phyloP scores from a whole-genome alignment of 2,888 invertebrate species.

The Argyra leucocephala region DNA sequence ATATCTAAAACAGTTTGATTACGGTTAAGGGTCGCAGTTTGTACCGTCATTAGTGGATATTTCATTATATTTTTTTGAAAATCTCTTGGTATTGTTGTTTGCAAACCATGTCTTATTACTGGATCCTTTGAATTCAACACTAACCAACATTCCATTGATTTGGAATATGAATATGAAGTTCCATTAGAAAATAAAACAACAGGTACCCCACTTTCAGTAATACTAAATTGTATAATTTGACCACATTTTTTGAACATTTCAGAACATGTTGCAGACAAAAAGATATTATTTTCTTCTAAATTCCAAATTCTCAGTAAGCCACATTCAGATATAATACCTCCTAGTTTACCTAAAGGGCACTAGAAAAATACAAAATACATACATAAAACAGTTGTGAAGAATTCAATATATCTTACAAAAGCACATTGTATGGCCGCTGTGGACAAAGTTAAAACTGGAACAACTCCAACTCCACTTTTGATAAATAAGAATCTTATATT shows the following conservation, averaged over 20 bases:
- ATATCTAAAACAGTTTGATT: constrained; percentile 24
- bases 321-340: constrained; percentile 41
- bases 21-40: constrained; percentile 34
- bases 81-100: constrained; percentile 41
- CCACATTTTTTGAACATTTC: constrained; percentile 40
- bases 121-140: constrained; percentile 49
- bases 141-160: constrained; percentile 64
- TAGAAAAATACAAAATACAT: constrained; percentile 21
- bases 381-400: background rate
- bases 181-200: constrained; percentile 77
- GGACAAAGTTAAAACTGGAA: constrained; percentile 38
- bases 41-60: constrained; percentile 40
- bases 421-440: constrained; percentile 37
- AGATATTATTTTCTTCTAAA: constrained; percentile 29
- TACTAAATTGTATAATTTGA: constrained; percentile 50
- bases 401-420: constrained; percentile 30
- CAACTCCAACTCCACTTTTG: constrained; percentile 34
- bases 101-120: constrained; percentile 44
- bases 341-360: constrained; percentile 38
- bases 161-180: constrained; percentile 73
- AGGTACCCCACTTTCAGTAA: constrained; percentile 65
- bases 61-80: constrained; percentile 35
- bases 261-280: constrained; percentile 35
- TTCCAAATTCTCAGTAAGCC: constrained; percentile 41
- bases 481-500: constrained; percentile 36